Percentiles rank a stretch among this genome's conserved stretches.
Evolutionary conservation across 2,888 invertebrate species (phyloP).

Genomic region (Polyommatus iphigenia): DNA sequence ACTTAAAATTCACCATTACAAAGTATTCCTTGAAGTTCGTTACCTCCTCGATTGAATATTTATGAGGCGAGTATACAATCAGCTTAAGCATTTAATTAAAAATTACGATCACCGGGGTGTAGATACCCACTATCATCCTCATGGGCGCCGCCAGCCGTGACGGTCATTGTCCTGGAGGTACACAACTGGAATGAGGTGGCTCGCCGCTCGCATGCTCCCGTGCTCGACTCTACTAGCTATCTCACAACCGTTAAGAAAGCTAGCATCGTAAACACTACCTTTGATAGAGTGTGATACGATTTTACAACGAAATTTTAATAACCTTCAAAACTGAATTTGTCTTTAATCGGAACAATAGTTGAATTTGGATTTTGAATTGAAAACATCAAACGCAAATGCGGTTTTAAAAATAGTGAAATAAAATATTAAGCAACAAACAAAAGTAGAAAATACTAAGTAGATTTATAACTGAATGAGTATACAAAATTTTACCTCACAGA

Average conservation of each 20-base stretch:
- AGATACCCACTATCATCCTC: slow-evolving; percentile 43
- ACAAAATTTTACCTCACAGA: background rate
- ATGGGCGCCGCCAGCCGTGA: slow-evolving; percentile 49
- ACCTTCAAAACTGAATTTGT: too few species aligned
- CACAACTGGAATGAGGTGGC: slow-evolving; percentile 41
- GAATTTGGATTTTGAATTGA: background rate
- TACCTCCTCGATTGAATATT: slow-evolving; percentile 26
- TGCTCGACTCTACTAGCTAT: background rate
- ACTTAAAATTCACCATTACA: slow-evolving; percentile 24
- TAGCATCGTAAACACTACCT: background rate
- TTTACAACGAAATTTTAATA: too few species aligned
- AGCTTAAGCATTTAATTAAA: slow-evolving; percentile 7
- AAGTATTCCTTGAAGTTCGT: slow-evolving; percentile 23
- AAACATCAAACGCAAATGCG: background rate
- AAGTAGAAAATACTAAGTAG: background rate
- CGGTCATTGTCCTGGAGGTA: slow-evolving; percentile 54
- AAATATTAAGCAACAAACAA: background rate
- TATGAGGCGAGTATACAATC: slow-evolving; percentile 22
- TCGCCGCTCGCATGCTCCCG: slow-evolving; percentile 3
- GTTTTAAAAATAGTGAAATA: background rate
- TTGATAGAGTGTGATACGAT: background rate
- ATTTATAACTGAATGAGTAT: background rate
- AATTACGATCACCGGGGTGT: slow-evolving; percentile 23
- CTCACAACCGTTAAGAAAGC: background rate
- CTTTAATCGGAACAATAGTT: too few species aligned